These are phyloP conservation scores for Sturnus vulgaris DNA, from an alignment of 2,113 vertebrate genomes.

Conservation along the genomic window DNA sequence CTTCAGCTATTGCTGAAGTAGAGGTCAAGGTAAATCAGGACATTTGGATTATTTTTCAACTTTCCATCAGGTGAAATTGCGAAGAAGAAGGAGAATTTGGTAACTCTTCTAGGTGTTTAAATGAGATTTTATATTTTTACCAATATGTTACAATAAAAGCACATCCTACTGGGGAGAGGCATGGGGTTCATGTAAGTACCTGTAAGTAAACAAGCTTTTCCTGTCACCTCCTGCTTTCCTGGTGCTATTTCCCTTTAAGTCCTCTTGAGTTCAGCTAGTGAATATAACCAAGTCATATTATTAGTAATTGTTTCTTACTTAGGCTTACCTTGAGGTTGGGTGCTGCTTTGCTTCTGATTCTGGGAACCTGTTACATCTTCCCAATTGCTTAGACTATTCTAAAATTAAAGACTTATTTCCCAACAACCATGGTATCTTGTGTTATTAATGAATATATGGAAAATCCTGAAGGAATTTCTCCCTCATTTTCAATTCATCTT, in stretches of 20 bases:
- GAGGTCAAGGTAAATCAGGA: not conserved
- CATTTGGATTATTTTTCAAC: not conserved
- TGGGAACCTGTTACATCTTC: not conserved
- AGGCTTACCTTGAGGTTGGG: not conserved
- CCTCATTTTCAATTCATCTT: not conserved
- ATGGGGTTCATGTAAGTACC: not conserved
- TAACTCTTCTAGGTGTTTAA: not conserved
- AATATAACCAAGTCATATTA: not conserved
- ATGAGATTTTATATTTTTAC: not conserved
- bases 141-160: not conserved
- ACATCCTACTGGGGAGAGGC: not conserved
- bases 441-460: not conserved
- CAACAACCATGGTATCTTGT: rapidly evolving
- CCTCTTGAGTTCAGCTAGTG: not conserved
- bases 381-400: not conserved
- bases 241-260: not conserved
- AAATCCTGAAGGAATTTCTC: not conserved
- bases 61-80: not conserved
- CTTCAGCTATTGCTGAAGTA: not conserved
- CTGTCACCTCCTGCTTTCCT: not conserved
- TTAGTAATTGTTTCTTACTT: not conserved
- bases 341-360: not conserved
- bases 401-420: not conserved
- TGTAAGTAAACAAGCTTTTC: not conserved
- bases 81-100: not conserved